Conservation (phyloP, 2,797 vertebrate species). For the Denticeps clupeoides region DNA sequence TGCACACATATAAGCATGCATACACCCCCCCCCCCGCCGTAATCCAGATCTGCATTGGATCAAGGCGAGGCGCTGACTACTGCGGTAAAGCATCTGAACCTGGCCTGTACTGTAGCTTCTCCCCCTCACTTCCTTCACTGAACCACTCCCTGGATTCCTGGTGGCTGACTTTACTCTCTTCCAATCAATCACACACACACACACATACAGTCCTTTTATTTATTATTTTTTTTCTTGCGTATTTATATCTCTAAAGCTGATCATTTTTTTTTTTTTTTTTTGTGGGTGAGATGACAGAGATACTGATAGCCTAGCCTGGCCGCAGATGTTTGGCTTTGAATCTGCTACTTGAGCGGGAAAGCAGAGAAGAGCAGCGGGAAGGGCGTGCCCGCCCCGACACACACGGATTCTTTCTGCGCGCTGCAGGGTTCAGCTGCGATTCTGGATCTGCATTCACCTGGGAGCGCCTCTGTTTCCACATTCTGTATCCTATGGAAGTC, state of each 20-base stretch:
- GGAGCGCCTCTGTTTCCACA: background rate
- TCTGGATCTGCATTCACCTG: background rate
- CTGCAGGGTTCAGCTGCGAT: background rate
- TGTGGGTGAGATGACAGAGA: constrained; percentile 33
- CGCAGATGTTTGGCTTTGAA: constrained; percentile 40
- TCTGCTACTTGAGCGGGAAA: background rate
- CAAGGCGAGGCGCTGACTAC: constrained; percentile 15
- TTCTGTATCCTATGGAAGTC: constrained; percentile 9
- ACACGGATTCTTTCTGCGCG: background rate
- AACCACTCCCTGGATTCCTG: constrained; percentile 37
- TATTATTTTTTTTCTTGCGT: constrained; percentile 30
- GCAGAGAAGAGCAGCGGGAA: background rate
- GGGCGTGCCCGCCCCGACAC: background rate
- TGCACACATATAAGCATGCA: too few species aligned
- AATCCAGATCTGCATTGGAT: too few species aligned
- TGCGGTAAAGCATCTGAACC: constrained; percentile 10
- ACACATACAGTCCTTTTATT: constrained; percentile 8
- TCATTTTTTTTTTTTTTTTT: background rate
- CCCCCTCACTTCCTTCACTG: constrained; percentile 11
- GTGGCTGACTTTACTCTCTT: constrained; percentile 4
- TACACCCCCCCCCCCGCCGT: too few species aligned
- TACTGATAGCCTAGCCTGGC: constrained; percentile 9
- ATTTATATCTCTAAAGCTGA: constrained; percentile 31
- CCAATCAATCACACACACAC: constrained; percentile 22
- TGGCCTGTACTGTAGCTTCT: constrained; percentile 4